Evolutionary conservation across 2,888 invertebrate species (phyloP), one percentile per base, ranked within the genome.

Genomic region (Drosophila multiciliata): DNA sequence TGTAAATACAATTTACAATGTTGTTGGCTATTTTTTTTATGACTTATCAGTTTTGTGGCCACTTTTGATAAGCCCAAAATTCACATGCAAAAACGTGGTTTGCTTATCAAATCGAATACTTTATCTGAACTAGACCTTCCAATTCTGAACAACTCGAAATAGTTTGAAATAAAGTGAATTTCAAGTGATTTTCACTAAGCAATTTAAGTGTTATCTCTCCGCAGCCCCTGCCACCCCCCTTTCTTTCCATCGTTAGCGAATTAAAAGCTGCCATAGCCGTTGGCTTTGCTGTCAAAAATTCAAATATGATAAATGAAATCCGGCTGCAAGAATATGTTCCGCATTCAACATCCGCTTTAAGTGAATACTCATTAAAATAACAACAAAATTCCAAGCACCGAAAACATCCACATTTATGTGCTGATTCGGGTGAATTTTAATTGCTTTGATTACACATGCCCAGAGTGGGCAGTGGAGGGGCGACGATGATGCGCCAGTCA

Each of bases 401-500:
- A 60, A 17, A 54, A 52, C 38, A 29, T 12, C 9, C 40, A 8
- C 52, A 55, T 35, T 57, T 11, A 29, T 7, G 32, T 11, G 29
- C 40, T 52, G 54, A 69, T 73, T 78, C 52, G 52, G 29, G 40
- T 49, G 82, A 67, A 82, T 66, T 78, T 82, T 78, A 78, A 82
- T 82, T 78, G 65, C 82, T 78, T 58, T 78, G 78, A 82, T 82
- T 78, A 78, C 65, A 82, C 50, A 73, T 73, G 58, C 17, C 33
- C 40, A 11, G 12, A 29, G 49, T 2, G 20, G 20, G 15, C 0
- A 23, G 20, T 7, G 12, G 12, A 7, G 12, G 7, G 1, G 7
- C 20, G 12, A 7, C 42, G 58, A 29, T 63, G 60, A 72, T 72
- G 64, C 60, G 53, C n/a, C 33, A 20, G 8, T 7, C 50, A n/a